Conservation (phyloP, 2,888 invertebrate genomes). For the Metellina segmentata region DNA sequence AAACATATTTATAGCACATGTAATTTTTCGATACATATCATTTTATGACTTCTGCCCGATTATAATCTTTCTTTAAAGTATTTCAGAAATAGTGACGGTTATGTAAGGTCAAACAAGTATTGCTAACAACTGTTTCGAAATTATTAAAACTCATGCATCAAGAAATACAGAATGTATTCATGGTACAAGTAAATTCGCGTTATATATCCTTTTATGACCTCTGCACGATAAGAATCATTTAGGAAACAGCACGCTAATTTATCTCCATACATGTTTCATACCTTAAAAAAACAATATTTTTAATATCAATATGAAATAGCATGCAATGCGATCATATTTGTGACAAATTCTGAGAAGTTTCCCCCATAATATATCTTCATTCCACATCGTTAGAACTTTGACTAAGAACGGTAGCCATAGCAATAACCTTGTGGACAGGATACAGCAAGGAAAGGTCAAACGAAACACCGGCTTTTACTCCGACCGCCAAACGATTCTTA, state of each 20-base stretch:
- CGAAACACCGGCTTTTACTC: slow-evolving; percentile 45
- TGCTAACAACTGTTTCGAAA: too few species aligned
- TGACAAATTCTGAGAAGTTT: not conserved
- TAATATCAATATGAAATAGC: not conserved
- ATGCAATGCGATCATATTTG: not conserved
- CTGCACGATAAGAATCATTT: not conserved
- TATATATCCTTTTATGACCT: not conserved
- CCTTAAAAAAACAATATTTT: not conserved
- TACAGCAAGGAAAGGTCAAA: slow-evolving; percentile 73
- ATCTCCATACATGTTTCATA: not conserved
- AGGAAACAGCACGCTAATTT: not conserved
- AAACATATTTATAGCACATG: too few species aligned
- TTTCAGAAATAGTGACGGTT: too few species aligned
- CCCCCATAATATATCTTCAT: not conserved
- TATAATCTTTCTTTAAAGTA: too few species aligned
- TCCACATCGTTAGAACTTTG: slow-evolving; percentile 26
- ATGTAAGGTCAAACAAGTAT: too few species aligned
- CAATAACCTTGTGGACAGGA: slow-evolving; percentile 73
- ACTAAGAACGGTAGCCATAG: slow-evolving; percentile 69
- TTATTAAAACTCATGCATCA: too few species aligned
- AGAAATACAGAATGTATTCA: too few species aligned
- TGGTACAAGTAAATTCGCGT: not conserved
- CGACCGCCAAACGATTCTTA: not conserved
- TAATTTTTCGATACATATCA: too few species aligned
- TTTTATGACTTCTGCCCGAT: too few species aligned